Percentiles rank a stretch among this genome's conserved stretches.
These are phyloP conservation scores for Lanius ludovicianus DNA, from an alignment of 2,113 vertebrate species.

Conservation along the genomic window DNA sequence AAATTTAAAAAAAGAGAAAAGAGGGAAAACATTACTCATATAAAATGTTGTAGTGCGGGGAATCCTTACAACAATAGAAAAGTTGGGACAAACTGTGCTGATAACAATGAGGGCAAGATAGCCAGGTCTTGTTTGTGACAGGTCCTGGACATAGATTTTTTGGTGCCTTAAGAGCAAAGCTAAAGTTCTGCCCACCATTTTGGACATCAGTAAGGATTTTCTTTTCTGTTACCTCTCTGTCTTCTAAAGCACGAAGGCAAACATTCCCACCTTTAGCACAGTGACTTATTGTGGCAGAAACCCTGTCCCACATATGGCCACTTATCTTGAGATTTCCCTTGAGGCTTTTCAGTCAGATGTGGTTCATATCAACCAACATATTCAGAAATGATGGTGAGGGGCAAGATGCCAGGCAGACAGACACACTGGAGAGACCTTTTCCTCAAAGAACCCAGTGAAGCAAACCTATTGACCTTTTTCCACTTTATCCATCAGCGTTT, in stretches of 20 bases:
- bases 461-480: background rate
- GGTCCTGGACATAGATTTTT: background rate
- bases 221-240: background rate
- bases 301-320: background rate
- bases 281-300: background rate
- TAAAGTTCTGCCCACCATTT: background rate
- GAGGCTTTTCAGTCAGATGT: background rate
- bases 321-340: background rate
- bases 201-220: background rate
- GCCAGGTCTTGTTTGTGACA: background rate
- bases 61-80: background rate
- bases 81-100: background rate
- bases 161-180: background rate
- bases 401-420: background rate
- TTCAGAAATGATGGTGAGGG: background rate
- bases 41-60: background rate
- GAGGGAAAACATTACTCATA: background rate
- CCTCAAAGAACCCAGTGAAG: background rate
- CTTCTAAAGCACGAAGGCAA: background rate
- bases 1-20: background rate
- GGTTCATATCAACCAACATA: background rate
- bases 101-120: background rate
- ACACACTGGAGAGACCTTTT: background rate
- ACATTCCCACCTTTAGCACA: background rate
- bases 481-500: background rate